A percentile compares a stretch with the other conserved stretches of the same genome.
phyloP scores from a whole-genome alignment of 2,797 vertebrate genomes.

The Phoeniculus purpureus region DNA sequence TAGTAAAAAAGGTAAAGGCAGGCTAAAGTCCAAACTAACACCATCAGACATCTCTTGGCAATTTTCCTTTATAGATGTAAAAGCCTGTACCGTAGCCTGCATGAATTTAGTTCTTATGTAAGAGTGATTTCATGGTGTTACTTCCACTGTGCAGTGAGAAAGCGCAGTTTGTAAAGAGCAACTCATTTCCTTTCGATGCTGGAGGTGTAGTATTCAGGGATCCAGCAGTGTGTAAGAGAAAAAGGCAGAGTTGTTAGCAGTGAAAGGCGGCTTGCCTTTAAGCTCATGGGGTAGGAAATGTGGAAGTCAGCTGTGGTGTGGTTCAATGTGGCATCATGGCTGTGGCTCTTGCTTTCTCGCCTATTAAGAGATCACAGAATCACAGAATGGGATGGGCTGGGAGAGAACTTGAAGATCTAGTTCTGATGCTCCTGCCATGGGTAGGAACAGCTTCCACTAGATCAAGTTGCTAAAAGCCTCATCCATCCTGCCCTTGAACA shows the following conservation, averaged over 20 bases:
- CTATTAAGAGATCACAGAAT: not conserved
- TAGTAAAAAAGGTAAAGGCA: not conserved
- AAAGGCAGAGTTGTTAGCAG: not conserved
- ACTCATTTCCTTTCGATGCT: not conserved
- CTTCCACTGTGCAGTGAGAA: not conserved
- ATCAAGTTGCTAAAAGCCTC: too few relatives aligned
- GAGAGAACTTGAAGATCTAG: too few relatives aligned
- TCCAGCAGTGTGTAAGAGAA: not conserved
- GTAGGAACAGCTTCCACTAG: too few relatives aligned
- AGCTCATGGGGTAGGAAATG: not conserved
- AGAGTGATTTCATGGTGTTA: not conserved
- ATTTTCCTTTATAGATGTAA: not conserved
- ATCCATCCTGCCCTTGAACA: too few relatives aligned
- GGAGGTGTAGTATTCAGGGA: not conserved
- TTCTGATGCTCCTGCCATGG: too few relatives aligned
- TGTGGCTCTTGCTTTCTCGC: not conserved
- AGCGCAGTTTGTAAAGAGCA: not conserved
- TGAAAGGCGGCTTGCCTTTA: not conserved
- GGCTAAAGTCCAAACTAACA: not conserved
- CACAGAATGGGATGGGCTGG: too few relatives aligned
- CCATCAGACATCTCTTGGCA: not conserved
- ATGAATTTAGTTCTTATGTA: not conserved
- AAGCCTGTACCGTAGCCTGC: not conserved
- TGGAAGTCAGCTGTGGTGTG: not conserved
- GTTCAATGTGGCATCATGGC: not conserved